Base-by-base conservation (phyloP, 2,113 vertebrate genomes). In the Lamprologus tigripictilis region DNA sequence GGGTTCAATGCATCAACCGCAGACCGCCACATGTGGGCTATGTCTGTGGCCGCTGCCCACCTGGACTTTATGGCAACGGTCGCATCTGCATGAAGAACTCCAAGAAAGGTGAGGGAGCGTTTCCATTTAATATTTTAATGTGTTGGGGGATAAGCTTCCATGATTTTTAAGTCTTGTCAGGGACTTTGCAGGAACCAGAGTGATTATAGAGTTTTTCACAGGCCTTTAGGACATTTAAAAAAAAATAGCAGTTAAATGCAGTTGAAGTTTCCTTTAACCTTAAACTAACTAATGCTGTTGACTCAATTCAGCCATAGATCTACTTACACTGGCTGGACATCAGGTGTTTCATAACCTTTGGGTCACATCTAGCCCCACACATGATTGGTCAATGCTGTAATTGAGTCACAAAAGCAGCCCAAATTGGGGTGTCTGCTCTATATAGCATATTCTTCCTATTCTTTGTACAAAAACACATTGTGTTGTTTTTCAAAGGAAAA, bases 31-130 rank as follows among this genome's bases (percentile, higher is more conserved):
- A 96, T 2, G 7, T 93, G 0, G 96, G 97, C 0, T 96, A 96
- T 4, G 82, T 97, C 53, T 97, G 97, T 0, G 95, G 96, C 14
- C 95, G 92, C 7, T 97, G 97, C 63, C 97, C 97, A 2, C 92
- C 89, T 0, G 96, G 96, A 4, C 96, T 96, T 19, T 83, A 95
- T 7, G 96, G 96, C 79, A 97, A 97, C 1, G 96, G 97, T 11
- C 96, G 94, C 10, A 58, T 94, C 57, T 97, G 96, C 83, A 94
- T 80, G 26, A 96, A 95, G 91, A 90, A 88, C n/a, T 53, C 93
- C 6, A 93, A 89, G 28, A 51, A 91, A 53, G 93, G 96, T 96
- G 35, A 21, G 82, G 7, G 28, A n/a, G 3, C 26, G 1, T 9
- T 7, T 84, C 23, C 51, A 42, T 19, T 47, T 10, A 85, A 7